Base-by-base conservation (phyloP, 2,888 invertebrate genomes). In the Elysia crispata region DNA sequence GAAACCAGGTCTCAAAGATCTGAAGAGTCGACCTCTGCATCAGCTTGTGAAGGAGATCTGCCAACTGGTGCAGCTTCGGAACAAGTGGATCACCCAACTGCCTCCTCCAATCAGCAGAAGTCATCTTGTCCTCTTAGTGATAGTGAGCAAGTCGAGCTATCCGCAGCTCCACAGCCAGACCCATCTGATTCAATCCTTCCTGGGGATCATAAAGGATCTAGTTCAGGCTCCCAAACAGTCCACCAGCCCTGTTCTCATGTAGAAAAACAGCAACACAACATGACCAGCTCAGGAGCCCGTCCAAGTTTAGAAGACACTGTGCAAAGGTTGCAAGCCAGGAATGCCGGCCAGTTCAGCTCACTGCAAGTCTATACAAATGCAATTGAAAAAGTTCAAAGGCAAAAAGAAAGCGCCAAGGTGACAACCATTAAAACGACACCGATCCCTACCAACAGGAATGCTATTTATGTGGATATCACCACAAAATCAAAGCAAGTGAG, bases 351-450 rank as follows among this genome's bases (percentile, higher is more conserved):
- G 28, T 88, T 89, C 50, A 81, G 85, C 73, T 86, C 85, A 23
- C 89, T 85, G 70, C 82, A 86, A 70, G 81, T 88, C 0, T 89
- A 87, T 80, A 87, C 88, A n/a, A 84, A 86, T 49, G 86, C 84
- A 20, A 86, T 87, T 0, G 87, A 87, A 25, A 86, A 86, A 64
- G 77, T 86, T 8, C 87, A 86, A 41, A 73, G 72, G 54, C 82
- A 86, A 41, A 87, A 86, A 66, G 79, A 82, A 28, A 25, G 49
- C 1, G 81, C 77, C 62, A 77, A 84, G 76, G 83, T 84, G n/a
- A 84, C 81, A 18, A 85, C 81, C 62, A 82, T 85, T 15, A 84
- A 79, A 33, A 81, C 87, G 20, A 85, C 83, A 25, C 49, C 86
- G n/a, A 88, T 89, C 72, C 80, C 86, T 6, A 78, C 86, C 69